These are phyloP conservation scores for Temnothorax unifasciatus DNA, from an alignment of 2,888 invertebrate genomes.

Conservation along the genomic window DNA sequence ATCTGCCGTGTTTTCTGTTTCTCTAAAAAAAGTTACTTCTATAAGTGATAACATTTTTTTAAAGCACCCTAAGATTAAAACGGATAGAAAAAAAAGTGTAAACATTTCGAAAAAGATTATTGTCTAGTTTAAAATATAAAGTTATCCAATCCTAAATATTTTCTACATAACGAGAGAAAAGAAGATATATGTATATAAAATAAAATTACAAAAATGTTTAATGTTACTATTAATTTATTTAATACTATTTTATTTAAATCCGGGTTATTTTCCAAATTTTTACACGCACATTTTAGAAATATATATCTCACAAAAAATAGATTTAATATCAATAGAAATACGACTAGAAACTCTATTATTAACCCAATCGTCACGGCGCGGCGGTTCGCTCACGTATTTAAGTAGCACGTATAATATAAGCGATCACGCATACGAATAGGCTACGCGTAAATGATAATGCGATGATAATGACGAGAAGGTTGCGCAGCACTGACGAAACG, in stretches of 20 bases:
- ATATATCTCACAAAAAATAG: not conserved
- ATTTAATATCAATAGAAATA: not conserved
- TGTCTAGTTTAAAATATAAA: not conserved
- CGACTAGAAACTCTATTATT: not conserved
- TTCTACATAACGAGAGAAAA: not conserved
- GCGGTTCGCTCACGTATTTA: constrained; percentile 16
- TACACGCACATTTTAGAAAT: not conserved
- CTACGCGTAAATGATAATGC: constrained; percentile 40
- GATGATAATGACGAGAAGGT: constrained; percentile 60
- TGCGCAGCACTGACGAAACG: constrained; percentile 59
- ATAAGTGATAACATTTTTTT: too few relatives aligned
- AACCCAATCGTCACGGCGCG: not conserved
- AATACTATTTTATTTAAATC: not conserved
- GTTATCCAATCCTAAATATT: not conserved
- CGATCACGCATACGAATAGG: not conserved
- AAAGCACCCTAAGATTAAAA: not conserved
- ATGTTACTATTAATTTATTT: too few relatives aligned
- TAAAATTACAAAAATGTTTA: too few relatives aligned
- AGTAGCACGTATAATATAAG: constrained; percentile 13
- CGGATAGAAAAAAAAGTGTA: not conserved
- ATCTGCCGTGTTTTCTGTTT: too few relatives aligned
- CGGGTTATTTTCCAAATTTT: not conserved
- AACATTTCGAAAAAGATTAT: not conserved
- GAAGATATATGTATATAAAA: not conserved
- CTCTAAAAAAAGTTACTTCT: not conserved